Percentiles rank a stretch among this genome's conserved stretches.
These are phyloP conservation scores for Apolygus lucorum DNA, from an alignment of 1,140 invertebrate genomes.

Conservation along the genomic window DNA sequence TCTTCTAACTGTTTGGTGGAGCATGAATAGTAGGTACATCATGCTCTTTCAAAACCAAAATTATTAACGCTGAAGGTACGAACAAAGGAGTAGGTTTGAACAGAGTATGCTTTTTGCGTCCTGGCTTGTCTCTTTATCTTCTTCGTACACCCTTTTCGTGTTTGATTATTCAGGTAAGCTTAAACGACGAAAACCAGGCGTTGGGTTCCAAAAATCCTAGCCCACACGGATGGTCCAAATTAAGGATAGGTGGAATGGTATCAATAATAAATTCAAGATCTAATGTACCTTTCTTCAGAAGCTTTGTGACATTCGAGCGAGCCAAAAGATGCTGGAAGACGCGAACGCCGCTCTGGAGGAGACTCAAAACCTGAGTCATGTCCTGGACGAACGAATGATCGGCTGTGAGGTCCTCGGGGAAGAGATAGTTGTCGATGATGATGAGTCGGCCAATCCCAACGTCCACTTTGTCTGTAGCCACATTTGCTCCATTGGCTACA, in stretches of 20 bases:
- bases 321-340: slow-evolving; percentile 55
- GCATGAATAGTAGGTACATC: too few relatives aligned
- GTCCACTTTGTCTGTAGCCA: slow-evolving; percentile 38
- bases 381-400: slow-evolving; percentile 44
- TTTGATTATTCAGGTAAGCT: not conserved
- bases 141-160: not conserved
- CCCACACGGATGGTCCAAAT: too few relatives aligned
- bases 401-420: slow-evolving; percentile 38
- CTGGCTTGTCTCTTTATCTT: too few relatives aligned
- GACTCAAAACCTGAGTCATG: slow-evolving; percentile 48
- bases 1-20: too few relatives aligned
- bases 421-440: slow-evolving; percentile 44
- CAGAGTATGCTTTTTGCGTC: too few relatives aligned
- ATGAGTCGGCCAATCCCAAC: slow-evolving; percentile 42
- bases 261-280: too few relatives aligned
- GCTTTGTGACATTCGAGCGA: slow-evolving; percentile 48
- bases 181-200: not conserved
- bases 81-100: too few relatives aligned
- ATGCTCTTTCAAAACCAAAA: too few relatives aligned
- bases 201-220: not conserved
- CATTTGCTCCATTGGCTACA: slow-evolving; percentile 44
- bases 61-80: too few relatives aligned
- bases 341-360: slow-evolving; percentile 50
- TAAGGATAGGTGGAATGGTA: not conserved
- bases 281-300: slow-evolving; percentile 46